A percentile compares a stretch with the other conserved stretches of the same genome.
Conservation (phyloP, 2,113 vertebrate species). For the Sclerurus mexicanus region DNA sequence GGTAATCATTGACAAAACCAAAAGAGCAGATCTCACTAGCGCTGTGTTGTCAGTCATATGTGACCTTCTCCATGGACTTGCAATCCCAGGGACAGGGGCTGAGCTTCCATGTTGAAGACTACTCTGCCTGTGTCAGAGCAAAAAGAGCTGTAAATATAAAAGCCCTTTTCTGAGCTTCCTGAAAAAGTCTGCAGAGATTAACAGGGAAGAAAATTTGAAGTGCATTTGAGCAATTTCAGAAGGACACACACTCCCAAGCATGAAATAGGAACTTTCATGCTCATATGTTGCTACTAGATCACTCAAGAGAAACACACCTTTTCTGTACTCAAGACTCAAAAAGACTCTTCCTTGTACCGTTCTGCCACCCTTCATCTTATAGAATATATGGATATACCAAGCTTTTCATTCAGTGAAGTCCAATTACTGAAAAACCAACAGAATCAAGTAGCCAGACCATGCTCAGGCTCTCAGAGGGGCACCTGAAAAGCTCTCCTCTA, state of each 20-base stretch:
- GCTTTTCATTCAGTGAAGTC: not conserved
- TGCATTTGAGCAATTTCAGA: not conserved
- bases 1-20: slow-evolving; percentile 69
- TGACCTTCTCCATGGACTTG: not conserved
- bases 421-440: not conserved
- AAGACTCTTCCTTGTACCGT: not conserved
- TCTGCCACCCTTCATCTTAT: not conserved
- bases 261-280: not conserved
- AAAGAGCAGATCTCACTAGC: slow-evolving; percentile 27
- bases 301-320: not conserved
- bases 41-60: not conserved
- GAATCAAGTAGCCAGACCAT: not conserved
- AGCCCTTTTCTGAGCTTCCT: not conserved
- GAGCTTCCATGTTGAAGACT: not conserved
- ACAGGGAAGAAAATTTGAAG: not conserved
- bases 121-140: not conserved
- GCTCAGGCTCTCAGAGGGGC: not conserved
- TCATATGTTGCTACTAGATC: not conserved
- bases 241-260: not conserved
- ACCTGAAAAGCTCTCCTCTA: not conserved
- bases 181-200: not conserved
- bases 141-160: not conserved
- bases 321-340: not conserved
- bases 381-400: not conserved
- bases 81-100: not conserved